Evolutionary conservation across 2,797 vertebrate species (phyloP).

Genomic region (Thripadectes ignobilis): DNA sequence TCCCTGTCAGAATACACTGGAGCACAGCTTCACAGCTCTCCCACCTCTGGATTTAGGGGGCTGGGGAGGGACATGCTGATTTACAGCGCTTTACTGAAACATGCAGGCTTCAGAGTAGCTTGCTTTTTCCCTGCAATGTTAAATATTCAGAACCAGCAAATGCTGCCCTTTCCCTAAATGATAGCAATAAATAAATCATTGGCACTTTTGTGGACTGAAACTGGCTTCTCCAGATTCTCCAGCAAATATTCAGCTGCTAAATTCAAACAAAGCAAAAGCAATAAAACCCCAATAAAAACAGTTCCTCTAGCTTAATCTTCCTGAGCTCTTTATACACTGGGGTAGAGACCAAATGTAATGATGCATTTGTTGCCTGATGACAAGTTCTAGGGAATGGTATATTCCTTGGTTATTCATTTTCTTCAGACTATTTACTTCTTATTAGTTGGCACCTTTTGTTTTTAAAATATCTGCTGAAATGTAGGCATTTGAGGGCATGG

Average conservation of each 20-base stretch:
- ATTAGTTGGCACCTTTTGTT: background rate
- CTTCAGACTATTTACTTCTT: background rate
- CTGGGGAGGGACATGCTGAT: background rate
- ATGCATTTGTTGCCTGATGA: background rate
- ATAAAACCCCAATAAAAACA: background rate
- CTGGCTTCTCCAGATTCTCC: background rate
- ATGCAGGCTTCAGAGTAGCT: background rate
- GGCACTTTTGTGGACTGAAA: conserved; percentile 43
- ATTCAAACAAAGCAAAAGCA: conserved; percentile 9
- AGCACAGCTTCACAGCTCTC: background rate
- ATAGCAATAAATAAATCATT: conserved; percentile 57
- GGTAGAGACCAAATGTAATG: background rate
- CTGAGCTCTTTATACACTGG: background rate
- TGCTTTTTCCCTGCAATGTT: background rate
- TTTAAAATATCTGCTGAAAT: background rate
- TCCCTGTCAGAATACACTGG: background rate
- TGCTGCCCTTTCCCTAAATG: conserved; percentile 49
- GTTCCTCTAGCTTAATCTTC: background rate
- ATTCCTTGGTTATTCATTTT: background rate
- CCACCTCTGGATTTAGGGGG: background rate
- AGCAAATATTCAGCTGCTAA: background rate
- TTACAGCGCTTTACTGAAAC: background rate
- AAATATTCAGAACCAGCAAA: conserved; percentile 45
- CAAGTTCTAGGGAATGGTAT: background rate
- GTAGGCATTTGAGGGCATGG: background rate